Percentiles rank a stretch among this genome's conserved stretches.
Evolutionary conservation across 2,797 vertebrate species (phyloP).

Genomic region (Graptemys geographica): DNA sequence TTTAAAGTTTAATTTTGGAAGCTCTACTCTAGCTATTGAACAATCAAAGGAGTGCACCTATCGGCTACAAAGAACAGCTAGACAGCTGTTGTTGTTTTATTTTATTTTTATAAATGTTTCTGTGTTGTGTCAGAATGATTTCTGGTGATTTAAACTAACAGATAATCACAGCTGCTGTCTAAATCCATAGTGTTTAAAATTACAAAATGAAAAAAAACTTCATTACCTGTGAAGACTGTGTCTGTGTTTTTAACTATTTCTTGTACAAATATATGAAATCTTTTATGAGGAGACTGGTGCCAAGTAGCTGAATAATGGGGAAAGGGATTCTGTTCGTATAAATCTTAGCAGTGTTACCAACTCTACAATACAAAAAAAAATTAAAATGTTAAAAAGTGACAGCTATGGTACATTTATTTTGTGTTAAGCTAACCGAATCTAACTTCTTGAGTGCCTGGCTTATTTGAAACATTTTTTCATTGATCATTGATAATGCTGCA

Average conservation of each 20-base stretch:
- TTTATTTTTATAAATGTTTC: slow-evolving; percentile 92
- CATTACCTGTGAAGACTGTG: slow-evolving; percentile 99
- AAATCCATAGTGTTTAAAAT: slow-evolving; percentile 99
- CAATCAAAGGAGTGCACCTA: slow-evolving; percentile 97
- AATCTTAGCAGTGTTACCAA: slow-evolving; percentile 99
- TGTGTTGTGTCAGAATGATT: slow-evolving; percentile 99
- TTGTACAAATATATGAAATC: slow-evolving; percentile 99
- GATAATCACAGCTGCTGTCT: slow-evolving; percentile 99
- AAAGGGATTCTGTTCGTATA: slow-evolving; percentile 98
- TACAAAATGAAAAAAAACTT: slow-evolving; percentile 97
- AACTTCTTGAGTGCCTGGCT: slow-evolving; percentile 98
- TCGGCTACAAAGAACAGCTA: slow-evolving; percentile 95
- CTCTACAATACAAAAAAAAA: slow-evolving; percentile 96
- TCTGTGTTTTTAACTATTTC: slow-evolving; percentile 99
- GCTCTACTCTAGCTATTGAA: slow-evolving; percentile 85
- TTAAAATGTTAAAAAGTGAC: slow-evolving; percentile 99
- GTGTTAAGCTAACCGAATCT: slow-evolving; percentile 97
- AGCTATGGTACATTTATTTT: slow-evolving; percentile 98
- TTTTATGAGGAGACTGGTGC: slow-evolving; percentile 99
- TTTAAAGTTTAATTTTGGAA: slow-evolving; percentile 79
- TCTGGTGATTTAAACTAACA: slow-evolving; percentile 99
- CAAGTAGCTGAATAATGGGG: slow-evolving; percentile 97
- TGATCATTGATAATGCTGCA: slow-evolving; percentile 99
- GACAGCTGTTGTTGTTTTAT: slow-evolving; percentile 88
- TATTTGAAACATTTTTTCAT: slow-evolving; percentile 94